phyloP scores from a whole-genome alignment of 37 sponge, comb jelly and placozoan genomes.

The Hexactinellida sp. region DNA sequence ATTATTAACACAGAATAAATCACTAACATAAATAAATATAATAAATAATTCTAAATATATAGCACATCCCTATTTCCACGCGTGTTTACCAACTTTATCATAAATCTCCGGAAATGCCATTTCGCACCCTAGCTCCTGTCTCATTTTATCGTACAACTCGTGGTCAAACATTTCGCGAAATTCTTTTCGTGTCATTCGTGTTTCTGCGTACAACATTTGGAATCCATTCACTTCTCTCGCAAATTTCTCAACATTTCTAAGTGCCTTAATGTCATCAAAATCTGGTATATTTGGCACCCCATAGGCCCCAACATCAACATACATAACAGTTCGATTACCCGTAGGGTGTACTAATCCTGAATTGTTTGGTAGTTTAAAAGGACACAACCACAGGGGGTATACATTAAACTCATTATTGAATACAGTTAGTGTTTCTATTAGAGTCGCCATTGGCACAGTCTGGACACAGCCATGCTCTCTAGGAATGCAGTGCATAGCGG shows the following conservation, averaged over 20 bases:
- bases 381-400: constrained; percentile 24
- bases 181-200: constrained; percentile 17
- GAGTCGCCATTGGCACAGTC: not conserved
- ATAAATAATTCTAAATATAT: not conserved
- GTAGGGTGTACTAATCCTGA: constrained; percentile 15
- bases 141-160: constrained; percentile 12
- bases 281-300: constrained; percentile 18
- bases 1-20: too few species aligned
- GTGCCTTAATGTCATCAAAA: not conserved
- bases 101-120: constrained; percentile 21
- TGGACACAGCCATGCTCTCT: not conserved
- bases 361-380: constrained; percentile 4
- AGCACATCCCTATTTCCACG: constrained; percentile 21
- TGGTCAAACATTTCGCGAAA: constrained; percentile 28
- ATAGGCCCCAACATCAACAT: constrained; percentile 23
- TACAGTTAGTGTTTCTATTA: not conserved
- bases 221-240: constrained; percentile 17
- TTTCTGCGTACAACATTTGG: constrained; percentile 26
- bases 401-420: not conserved
- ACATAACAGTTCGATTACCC: not conserved
- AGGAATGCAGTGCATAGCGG: constrained; percentile 9
- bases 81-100: constrained; percentile 22
- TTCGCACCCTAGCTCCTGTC: not conserved
- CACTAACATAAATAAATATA: not conserved
- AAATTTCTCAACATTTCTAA: constrained; percentile 15